Conservation (phyloP, 2,113 vertebrate species). For the Galbula dea region DNA sequence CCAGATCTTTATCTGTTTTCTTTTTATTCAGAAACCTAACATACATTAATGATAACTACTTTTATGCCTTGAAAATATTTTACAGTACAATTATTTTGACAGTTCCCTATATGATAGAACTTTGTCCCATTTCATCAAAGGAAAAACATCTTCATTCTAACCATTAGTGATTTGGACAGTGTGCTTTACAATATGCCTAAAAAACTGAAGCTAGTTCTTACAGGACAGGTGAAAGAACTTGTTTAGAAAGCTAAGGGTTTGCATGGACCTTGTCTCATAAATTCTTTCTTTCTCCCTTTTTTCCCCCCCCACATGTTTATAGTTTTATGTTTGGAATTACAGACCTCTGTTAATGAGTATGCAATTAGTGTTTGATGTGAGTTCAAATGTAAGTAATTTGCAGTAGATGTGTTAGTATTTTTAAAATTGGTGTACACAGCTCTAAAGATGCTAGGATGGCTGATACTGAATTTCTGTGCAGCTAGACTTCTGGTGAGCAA, state of each 20-base stretch:
- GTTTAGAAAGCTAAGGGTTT: background rate
- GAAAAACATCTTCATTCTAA: background rate
- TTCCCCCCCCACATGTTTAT: background rate
- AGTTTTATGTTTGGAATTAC: background rate
- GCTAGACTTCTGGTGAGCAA: background rate
- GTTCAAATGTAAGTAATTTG: background rate
- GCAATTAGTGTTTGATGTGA: background rate
- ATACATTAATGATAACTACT: fast-evolving
- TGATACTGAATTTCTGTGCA: background rate
- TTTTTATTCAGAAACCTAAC: background rate
- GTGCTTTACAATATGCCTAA: background rate
- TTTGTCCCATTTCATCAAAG: background rate
- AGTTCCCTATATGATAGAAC: background rate
- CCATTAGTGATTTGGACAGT: background rate
- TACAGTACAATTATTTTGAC: background rate
- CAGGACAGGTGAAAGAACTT: background rate
- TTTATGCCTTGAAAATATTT: background rate
- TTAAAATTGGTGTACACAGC: background rate
- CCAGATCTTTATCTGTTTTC: background rate
- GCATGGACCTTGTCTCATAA: background rate
- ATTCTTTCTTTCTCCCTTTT: background rate
- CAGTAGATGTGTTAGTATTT: background rate
- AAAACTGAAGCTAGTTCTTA: background rate
- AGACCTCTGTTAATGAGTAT: background rate
- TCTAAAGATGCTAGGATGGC: background rate